These are phyloP conservation scores for Tenualosa ilisha DNA, from an alignment of 2,797 vertebrate genomes.

Conservation along the genomic window DNA sequence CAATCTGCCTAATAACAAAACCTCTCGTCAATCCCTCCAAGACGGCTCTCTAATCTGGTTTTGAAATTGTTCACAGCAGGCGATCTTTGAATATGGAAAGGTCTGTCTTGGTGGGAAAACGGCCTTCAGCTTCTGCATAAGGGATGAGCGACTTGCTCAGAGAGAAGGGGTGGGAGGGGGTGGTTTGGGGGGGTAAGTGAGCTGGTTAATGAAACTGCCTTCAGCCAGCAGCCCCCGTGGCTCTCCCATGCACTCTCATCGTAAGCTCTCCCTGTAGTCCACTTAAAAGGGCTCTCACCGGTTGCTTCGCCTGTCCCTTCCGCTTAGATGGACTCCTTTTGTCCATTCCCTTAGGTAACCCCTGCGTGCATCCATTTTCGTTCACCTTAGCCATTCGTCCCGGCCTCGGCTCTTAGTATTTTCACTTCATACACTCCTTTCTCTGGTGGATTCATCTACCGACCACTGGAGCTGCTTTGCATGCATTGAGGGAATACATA, in stretches of 20 bases:
- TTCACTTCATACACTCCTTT: neutral
- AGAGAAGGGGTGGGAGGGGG: neutral
- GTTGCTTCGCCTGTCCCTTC: neutral
- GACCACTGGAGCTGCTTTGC: neutral
- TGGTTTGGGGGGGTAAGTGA: neutral
- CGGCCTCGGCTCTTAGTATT: neutral
- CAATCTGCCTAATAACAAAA: conserved; percentile 52
- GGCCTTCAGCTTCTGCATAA: conserved; percentile 35
- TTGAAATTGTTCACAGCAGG: conserved; percentile 60
- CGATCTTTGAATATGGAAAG: conserved; percentile 55
- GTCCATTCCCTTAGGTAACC: neutral
- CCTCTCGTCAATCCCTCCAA: conserved; percentile 44
- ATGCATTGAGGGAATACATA: neutral
- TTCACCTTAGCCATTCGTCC: neutral
- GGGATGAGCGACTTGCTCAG: neutral
- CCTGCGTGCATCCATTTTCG: neutral
- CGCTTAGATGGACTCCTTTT: neutral
- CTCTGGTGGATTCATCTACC: neutral
- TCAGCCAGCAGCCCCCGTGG: neutral
- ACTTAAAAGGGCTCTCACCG: neutral
- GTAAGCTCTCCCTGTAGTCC: conserved; percentile 16
- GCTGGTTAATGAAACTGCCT: conserved; percentile 16
- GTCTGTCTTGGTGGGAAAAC: conserved; percentile 42
- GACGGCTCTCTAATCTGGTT: conserved; percentile 52
- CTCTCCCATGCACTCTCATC: neutral